Evolutionary conservation across 2,797 vertebrate species (phyloP).

Genomic region (Harpagifer antarcticus): DNA sequence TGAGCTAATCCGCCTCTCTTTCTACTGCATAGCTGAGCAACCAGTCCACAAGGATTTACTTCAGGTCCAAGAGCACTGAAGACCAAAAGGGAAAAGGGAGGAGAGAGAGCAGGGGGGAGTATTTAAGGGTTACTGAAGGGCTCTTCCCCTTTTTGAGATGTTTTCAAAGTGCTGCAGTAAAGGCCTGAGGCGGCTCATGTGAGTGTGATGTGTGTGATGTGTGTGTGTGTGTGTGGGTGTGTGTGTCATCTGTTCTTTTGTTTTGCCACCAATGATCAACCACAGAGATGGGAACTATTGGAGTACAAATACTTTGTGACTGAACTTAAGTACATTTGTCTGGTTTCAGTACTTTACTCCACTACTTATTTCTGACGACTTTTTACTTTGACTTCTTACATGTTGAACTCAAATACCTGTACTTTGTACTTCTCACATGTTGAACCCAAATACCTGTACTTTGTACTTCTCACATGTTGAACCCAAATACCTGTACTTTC

Average conservation of each 20-base stretch:
- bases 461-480: no score
- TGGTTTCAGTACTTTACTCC: no score
- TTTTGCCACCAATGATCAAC: slow-evolving; percentile 1
- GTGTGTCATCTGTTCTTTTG: slow-evolving; percentile 1
- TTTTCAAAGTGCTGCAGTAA: slow-evolving; percentile 39
- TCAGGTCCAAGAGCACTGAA: slow-evolving; percentile 32
- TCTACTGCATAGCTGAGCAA: slow-evolving; percentile 76
- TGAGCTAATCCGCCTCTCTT: slow-evolving; percentile 62
- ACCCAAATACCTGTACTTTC: no score
- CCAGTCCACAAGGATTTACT: slow-evolving; percentile 51
- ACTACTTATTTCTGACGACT: no score
- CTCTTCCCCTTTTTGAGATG: slow-evolving; percentile 22
- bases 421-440: no score
- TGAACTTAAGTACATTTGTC: no score
- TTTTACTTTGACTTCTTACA: no score
- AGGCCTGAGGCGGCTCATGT: slow-evolving; percentile 32
- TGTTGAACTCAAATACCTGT: no score
- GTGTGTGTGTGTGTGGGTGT: background rate
- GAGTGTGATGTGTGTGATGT: background rate
- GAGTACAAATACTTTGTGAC: no score
- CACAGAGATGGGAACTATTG: background rate
- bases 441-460: no score
- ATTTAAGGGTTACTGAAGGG: slow-evolving; percentile 40
- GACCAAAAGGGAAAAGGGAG: slow-evolving; percentile 46
- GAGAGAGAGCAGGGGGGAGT: slow-evolving; percentile 57